phyloP scores from a whole-genome alignment of 2,888 invertebrate species.

The Orchesella flavescens region DNA sequence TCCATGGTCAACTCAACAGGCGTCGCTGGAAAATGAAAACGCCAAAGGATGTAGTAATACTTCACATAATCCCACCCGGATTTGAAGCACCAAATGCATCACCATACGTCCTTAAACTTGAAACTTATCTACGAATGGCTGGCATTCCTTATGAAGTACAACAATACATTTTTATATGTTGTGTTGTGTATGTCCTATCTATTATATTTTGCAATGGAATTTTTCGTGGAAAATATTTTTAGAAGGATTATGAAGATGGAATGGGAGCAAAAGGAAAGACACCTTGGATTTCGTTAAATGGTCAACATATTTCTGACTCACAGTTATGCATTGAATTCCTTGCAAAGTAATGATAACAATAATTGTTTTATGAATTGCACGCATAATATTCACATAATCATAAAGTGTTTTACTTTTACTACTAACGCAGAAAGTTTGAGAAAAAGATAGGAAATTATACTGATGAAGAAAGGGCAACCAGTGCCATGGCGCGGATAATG shows the following conservation, averaged over 20 bases:
- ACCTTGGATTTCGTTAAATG: slow-evolving; percentile 75
- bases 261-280: slow-evolving; percentile 74
- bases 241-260: slow-evolving; percentile 73
- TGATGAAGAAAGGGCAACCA: slow-evolving; percentile 42
- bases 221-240: neutral
- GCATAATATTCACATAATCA: too few species aligned
- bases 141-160: slow-evolving; percentile 46
- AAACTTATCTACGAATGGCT: slow-evolving; percentile 52
- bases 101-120: slow-evolving; percentile 54
- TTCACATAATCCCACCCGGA: slow-evolving; percentile 24
- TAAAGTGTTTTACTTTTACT: too few species aligned
- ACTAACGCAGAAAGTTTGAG: slow-evolving; percentile 28
- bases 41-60: slow-evolving; percentile 44
- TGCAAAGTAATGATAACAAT: slow-evolving; percentile 57
- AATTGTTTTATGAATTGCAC: too few species aligned
- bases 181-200: too few species aligned
- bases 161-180: too few species aligned
- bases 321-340: slow-evolving; percentile 74
- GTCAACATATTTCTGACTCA: slow-evolving; percentile 74
- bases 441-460: slow-evolving; percentile 37
- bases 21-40: slow-evolving; percentile 10
- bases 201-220: too few species aligned
- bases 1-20: too few species aligned
- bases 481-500: slow-evolving; percentile 51
- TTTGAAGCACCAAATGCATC: slow-evolving; percentile 11